These are phyloP conservation scores for Seriola rivoliana DNA, from an alignment of 2,113 vertebrate genomes.

Conservation along the genomic window DNA sequence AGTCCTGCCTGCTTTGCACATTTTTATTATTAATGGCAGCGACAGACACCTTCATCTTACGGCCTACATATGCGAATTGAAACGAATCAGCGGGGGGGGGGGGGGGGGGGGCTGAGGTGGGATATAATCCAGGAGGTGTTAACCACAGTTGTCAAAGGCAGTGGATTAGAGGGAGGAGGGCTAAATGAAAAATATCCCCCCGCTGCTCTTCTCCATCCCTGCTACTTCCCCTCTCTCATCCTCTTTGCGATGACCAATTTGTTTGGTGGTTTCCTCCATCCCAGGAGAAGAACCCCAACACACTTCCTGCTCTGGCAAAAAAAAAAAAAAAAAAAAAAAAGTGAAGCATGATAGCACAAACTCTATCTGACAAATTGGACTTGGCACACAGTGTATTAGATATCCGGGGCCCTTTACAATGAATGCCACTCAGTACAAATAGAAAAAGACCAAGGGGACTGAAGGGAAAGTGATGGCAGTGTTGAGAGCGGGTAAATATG, in stretches of 20 bases:
- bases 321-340: slow-evolving; percentile 10
- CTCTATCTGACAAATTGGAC: slow-evolving; percentile 55
- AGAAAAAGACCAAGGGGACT: slow-evolving; percentile 23
- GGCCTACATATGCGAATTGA: background rate
- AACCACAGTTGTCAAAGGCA: slow-evolving; percentile 28
- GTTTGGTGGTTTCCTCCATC: background rate
- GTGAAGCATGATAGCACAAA: slow-evolving; percentile 28
- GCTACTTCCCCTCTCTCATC: slow-evolving; percentile 14
- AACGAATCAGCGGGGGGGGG: background rate
- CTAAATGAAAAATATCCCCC: background rate
- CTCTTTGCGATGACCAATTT: slow-evolving; percentile 26
- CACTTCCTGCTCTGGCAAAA: background rate
- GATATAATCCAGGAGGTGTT: slow-evolving; percentile 18
- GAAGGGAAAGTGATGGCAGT: background rate
- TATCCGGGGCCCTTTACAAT: background rate
- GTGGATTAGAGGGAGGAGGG: slow-evolving; percentile 22
- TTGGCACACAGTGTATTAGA: slow-evolving; percentile 35
- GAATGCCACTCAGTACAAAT: slow-evolving; percentile 26
- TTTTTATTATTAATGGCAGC: slow-evolving; percentile 18
- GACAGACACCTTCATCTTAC: slow-evolving; percentile 12
- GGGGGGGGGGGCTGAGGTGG: background rate
- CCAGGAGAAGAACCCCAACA: background rate
- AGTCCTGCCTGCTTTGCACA: slow-evolving; percentile 5
- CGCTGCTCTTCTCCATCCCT: background rate
- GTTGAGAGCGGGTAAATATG: background rate